Percentiles rank a stretch among this genome's conserved stretches.
These are phyloP conservation scores for Diachasma alloeum DNA, from an alignment of 1,140 invertebrate genomes.

Conservation along the genomic window DNA sequence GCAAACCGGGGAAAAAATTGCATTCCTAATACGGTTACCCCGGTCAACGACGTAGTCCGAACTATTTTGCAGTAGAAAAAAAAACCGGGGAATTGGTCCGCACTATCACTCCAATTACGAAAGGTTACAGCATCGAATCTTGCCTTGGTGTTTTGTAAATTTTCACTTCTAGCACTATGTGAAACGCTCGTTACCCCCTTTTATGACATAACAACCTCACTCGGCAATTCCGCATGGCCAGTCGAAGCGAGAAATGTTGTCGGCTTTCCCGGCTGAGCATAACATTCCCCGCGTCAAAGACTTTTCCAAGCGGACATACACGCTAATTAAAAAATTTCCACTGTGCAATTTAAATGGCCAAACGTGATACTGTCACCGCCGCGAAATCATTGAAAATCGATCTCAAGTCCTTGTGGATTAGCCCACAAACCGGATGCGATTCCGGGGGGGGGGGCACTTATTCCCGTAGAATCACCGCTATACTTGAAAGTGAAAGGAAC, in stretches of 20 bases:
- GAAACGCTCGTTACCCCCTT: conserved; percentile 42
- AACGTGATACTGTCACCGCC: background rate
- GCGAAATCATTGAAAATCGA: background rate
- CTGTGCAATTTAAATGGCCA: background rate
- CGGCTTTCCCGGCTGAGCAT: background rate
- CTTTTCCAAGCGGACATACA: background rate
- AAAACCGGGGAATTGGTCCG: conserved; percentile 35
- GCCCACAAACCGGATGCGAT: background rate
- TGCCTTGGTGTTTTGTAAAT: conserved; percentile 35
- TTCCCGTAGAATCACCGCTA: background rate
- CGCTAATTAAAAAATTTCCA: background rate
- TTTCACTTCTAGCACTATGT: conserved; percentile 36
- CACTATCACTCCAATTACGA: conserved; percentile 58
- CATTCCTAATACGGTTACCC: conserved; percentile 52
- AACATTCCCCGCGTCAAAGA: background rate
- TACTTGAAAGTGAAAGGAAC: background rate
- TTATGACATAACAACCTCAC: conserved; percentile 51
- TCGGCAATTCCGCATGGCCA: conserved; percentile 15
- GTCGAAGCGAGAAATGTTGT: background rate
- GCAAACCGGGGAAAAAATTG: conserved; percentile 43
- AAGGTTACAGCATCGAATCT: conserved; percentile 49
- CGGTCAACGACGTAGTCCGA: conserved; percentile 33
- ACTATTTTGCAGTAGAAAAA: conserved; percentile 37
- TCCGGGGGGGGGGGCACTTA: background rate
- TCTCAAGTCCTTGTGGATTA: background rate